A percentile compares a stretch with the other conserved stretches of the same genome.
Conservation (phyloP, 2,113 vertebrate genomes). For the Raphicerus campestris region DNA sequence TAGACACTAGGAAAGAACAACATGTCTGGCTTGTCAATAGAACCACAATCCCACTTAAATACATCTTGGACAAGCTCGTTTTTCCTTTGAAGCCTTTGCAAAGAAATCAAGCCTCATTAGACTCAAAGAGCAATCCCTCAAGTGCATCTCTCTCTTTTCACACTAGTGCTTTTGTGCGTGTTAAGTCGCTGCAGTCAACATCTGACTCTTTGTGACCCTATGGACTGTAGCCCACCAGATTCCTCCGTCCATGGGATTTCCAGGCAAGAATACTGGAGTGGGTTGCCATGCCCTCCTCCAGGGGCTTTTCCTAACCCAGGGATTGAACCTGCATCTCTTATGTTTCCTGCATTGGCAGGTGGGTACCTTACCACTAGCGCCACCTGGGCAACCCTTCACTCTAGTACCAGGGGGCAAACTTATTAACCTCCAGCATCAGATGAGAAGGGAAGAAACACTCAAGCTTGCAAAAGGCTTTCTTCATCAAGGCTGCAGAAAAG, state of each 20-base stretch:
- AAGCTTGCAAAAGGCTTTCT: background rate
- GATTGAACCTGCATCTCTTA: background rate
- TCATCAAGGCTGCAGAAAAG: too few relatives aligned
- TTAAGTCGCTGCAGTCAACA: background rate
- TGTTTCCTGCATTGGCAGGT: background rate
- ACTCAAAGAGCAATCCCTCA: conserved; percentile 19
- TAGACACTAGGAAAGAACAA: conserved; percentile 52
- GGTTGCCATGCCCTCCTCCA: background rate
- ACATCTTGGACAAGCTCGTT: conserved; percentile 58
- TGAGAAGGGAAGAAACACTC: background rate
- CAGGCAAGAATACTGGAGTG: background rate
- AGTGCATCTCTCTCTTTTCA: background rate
- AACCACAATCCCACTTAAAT: conserved; percentile 55
- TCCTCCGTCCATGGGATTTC: background rate
- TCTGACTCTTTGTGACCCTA: background rate
- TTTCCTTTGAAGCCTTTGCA: conserved; percentile 51
- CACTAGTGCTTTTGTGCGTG: background rate
- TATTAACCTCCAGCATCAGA: background rate
- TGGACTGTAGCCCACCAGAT: background rate
- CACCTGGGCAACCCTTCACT: background rate
- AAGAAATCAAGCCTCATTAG: conserved; percentile 49
- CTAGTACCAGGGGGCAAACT: background rate
- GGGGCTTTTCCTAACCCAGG: background rate
- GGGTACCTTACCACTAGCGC: background rate
- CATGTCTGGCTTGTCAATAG: background rate